Base-by-base conservation (phyloP, 2,888 invertebrate genomes). In the Calameuta idolon region DNA sequence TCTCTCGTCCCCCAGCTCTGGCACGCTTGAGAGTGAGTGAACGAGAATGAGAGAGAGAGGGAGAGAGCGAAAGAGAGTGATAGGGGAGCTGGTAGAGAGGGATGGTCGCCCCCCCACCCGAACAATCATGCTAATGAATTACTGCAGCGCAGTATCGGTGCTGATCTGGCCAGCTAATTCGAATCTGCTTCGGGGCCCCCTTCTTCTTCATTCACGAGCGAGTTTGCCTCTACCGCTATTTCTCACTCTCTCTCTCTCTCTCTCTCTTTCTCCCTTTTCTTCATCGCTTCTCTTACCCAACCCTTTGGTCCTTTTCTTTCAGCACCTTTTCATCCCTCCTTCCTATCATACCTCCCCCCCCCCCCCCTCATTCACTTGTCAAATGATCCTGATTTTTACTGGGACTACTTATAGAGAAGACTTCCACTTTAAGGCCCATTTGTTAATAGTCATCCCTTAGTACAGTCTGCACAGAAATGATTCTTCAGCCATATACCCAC, bases 41-140 rank as follows among this genome's bases (percentile, higher is more conserved):
- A 33, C 69, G 30, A 69, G 69, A 15, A 69, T 23, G 33, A 71
- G 33, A 33, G 33, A 9, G 9, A 33, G 33, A 33, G 11, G 12
- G 15, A 71, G 31, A 3, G 30, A 33, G 71, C 5, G 55, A 55
- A 5, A 40, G 40, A 15, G 40, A 15, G 15, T 15, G 40, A 40
- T 15, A 40, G 15, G 15, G 40, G 30, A 23, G n/a, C 12, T 12
- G 33, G 31, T 31, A 31, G 71, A 23, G 15, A 69, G 30, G 71
- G 33, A 15, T 71, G 71, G 33, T 31, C 71, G 71, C 71, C 71
- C 71, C 71, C 31, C 69, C 75, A 75, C 77, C 77, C 83, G 80
- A 82, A 85, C 85, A 86, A 86, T 87, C 87, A 83, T 85, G 85
- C 84, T 87, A 87, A 89, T 88, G 87, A 88, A 88, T 88, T 87